Conservation (phyloP, 2,797 vertebrate genomes). For the Bradypus variegatus region DNA sequence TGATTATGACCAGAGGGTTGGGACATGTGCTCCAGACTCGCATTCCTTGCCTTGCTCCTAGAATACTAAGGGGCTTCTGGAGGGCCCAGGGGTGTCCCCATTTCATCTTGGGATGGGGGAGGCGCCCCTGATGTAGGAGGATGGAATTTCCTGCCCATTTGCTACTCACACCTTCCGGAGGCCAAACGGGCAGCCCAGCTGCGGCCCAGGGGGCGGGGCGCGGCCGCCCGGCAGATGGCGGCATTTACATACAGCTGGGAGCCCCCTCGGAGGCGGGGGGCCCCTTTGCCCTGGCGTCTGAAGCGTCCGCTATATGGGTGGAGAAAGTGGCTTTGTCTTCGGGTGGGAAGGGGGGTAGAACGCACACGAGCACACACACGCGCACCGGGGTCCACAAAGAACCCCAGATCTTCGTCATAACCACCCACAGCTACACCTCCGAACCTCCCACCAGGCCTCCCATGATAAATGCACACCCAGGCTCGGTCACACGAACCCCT, state of each 20-base stretch:
- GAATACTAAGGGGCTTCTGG: neutral
- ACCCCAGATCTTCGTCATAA: neutral
- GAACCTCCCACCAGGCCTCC: neutral
- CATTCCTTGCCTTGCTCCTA: neutral
- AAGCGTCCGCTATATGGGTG: neutral
- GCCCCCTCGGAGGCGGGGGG: neutral
- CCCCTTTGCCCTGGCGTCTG: neutral
- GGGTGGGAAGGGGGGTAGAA: neutral
- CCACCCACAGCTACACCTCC: neutral
- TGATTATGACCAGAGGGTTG: neutral
- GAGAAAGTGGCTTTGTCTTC: conserved; percentile 40
- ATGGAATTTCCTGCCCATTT: conserved; percentile 57
- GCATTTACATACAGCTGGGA: conserved; percentile 71
- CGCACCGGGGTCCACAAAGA: conserved; percentile 12
- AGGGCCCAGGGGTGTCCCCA: neutral
- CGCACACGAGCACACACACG: neutral
- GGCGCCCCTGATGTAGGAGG: neutral
- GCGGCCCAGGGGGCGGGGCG: conserved; percentile 48
- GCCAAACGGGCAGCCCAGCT: conserved; percentile 56
- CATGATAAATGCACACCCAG: neutral
- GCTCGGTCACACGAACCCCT: neutral
- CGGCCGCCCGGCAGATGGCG: conserved; percentile 62
- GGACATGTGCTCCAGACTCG: conserved; percentile 33
- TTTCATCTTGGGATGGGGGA: neutral
- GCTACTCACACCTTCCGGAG: conserved; percentile 52